phyloP scores from a whole-genome alignment of 2,888 invertebrate species.

The Drosophila greeni region DNA sequence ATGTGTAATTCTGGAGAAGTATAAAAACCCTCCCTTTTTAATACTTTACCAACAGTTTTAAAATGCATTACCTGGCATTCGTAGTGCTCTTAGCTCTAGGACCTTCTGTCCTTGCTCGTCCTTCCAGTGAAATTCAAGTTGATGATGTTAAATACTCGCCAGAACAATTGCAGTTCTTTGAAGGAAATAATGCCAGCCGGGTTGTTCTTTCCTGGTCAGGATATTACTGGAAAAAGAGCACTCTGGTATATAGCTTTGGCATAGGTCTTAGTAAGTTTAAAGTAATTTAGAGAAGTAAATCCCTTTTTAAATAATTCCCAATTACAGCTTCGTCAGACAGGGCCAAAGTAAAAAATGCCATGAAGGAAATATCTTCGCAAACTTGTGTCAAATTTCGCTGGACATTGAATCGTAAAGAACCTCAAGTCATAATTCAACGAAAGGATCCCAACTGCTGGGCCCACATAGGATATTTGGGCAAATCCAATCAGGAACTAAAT shows the following conservation, averaged over 20 bases:
- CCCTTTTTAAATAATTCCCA: too few species aligned
- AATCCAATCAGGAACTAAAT: not conserved
- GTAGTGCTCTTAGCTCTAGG: not conserved
- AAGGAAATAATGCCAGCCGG: not conserved
- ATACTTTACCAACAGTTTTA: not conserved
- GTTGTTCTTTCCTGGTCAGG: constrained; percentile 21
- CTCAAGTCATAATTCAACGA: constrained; percentile 22
- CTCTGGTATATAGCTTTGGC: constrained; percentile 47
- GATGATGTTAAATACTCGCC: constrained; percentile 34
- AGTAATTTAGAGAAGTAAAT: not conserved
- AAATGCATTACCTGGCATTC: constrained; percentile 9
- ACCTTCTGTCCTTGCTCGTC: not conserved
- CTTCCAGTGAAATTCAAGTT: not conserved
- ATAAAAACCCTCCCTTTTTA: constrained; percentile 4
- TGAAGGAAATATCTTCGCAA: constrained; percentile 43
- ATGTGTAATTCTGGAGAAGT: not conserved
- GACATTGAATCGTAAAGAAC: constrained; percentile 7
- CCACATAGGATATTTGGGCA: constrained; percentile 17
- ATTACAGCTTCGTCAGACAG: constrained; percentile 17
- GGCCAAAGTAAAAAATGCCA: constrained; percentile 31
- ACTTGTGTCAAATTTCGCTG: constrained; percentile 52
- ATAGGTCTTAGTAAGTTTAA: constrained; percentile 39
- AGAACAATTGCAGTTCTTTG: constrained; percentile 19
- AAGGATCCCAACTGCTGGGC: constrained; percentile 11
- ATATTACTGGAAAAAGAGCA: constrained; percentile 48